Evolutionary conservation across 2,113 vertebrate species (phyloP).

Genomic region (Rhinopomastus cyanomelas): DNA sequence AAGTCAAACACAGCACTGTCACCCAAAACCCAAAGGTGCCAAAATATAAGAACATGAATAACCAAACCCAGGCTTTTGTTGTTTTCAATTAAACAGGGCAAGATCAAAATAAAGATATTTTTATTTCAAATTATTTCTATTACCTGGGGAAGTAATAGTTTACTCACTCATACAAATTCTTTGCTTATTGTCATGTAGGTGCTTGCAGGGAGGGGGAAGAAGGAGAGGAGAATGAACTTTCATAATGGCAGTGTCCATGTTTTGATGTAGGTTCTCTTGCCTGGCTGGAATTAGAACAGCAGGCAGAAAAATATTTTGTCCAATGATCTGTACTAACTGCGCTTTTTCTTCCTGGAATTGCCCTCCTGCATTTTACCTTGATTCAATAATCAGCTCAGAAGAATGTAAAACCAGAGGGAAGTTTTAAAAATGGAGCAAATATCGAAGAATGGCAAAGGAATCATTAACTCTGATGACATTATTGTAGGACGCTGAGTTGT

Average conservation of each 20-base stretch:
- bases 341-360: not conserved
- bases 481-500: not conserved
- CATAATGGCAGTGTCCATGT: not conserved
- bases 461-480: not conserved
- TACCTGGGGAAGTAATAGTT: not conserved
- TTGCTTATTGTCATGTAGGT: not conserved
- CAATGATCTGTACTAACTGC: not conserved
- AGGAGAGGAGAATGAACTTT: not conserved
- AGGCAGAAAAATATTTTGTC: not conserved
- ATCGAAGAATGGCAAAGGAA: not conserved
- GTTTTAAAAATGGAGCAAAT: not conserved
- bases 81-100: not conserved
- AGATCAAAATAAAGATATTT: not conserved
- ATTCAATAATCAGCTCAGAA: not conserved
- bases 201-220: not conserved
- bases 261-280: not conserved
- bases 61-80: not conserved
- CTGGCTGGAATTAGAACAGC: not conserved
- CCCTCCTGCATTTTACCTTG: not conserved
- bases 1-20: not conserved
- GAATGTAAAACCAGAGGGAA: not conserved
- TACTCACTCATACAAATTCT: not conserved
- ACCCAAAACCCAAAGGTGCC: rapidly evolving
- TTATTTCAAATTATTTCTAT: not conserved
- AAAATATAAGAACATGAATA: not conserved